Evolutionary conservation across 2,113 vertebrate species (phyloP).

Genomic region (Grammomys dolichurus): DNA sequence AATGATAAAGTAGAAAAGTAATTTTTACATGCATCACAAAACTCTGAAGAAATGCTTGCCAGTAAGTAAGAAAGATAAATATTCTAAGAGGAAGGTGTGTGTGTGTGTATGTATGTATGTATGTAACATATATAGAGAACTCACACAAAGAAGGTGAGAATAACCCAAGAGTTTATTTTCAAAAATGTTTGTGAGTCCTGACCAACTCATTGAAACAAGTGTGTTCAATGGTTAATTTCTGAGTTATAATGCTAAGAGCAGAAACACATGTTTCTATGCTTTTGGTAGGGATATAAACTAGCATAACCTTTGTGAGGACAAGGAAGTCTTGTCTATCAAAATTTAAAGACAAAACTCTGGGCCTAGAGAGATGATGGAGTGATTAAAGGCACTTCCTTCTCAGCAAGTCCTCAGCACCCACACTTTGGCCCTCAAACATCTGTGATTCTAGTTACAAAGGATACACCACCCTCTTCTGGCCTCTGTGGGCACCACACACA

Average conservation of each 20-base stretch:
- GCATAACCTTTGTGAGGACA: not conserved
- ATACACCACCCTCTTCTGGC: not conserved
- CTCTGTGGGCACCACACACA: not conserved
- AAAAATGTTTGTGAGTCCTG: not conserved
- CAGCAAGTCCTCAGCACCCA: not conserved
- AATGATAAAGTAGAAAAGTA: not conserved
- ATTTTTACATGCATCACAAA: not conserved
- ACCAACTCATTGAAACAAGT: not conserved
- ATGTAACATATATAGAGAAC: not conserved
- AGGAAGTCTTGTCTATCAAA: not conserved
- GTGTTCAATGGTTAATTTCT: not conserved
- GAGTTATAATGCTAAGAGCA: not conserved
- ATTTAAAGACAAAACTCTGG: not conserved
- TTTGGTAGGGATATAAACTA: not conserved
- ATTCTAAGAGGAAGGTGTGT: slow-evolving; percentile 7
- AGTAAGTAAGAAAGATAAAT: slow-evolving; percentile 26
- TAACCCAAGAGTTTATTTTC: not conserved
- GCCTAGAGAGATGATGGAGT: not conserved
- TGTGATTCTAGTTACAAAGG: no score
- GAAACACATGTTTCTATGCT: not conserved
- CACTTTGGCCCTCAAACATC: not conserved
- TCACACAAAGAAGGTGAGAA: not conserved
- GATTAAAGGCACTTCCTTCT: not conserved
- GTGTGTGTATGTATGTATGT: no score
- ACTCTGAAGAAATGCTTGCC: slow-evolving; percentile 1